A percentile compares a stretch with the other conserved stretches of the same genome.
phyloP scores from a whole-genome alignment of 2,797 vertebrate genomes.

The Cygnus olor region DNA sequence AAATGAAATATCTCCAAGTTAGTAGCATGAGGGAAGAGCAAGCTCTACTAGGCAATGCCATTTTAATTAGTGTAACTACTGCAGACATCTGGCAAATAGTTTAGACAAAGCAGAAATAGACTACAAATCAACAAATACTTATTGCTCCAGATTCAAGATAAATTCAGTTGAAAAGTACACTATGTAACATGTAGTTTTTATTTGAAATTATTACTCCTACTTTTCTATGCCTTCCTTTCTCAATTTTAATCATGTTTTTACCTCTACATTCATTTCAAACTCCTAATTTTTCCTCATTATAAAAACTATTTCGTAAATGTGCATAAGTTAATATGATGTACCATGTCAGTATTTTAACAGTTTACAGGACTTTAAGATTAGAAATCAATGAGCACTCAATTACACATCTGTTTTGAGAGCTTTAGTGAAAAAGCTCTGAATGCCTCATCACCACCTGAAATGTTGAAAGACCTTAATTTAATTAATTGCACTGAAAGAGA shows the following conservation, averaged over 20 bases:
- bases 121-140: constrained; percentile 80
- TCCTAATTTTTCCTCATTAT: not conserved
- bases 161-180: constrained; percentile 42
- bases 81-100: constrained; percentile 77
- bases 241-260: constrained; percentile 30
- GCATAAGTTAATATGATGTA: not conserved
- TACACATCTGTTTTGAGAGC: not conserved
- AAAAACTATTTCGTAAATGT: not conserved
- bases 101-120: constrained; percentile 74
- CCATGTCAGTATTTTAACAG: not conserved
- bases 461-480: not conserved
- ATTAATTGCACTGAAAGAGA: not conserved
- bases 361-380: not conserved
- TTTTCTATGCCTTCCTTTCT: constrained; percentile 4
- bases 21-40: constrained; percentile 69
- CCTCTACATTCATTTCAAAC: not conserved
- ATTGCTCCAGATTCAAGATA: constrained; percentile 81
- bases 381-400: not conserved
- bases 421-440: not conserved
- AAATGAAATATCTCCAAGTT: constrained; percentile 66
- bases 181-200: not conserved
- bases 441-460: not conserved
- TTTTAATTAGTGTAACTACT: constrained; percentile 74
- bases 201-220: not conserved
- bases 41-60: constrained; percentile 75